These are phyloP conservation scores for Paralvinella palmiformis DNA, from an alignment of 1,140 invertebrate genomes.

Conservation along the genomic window DNA sequence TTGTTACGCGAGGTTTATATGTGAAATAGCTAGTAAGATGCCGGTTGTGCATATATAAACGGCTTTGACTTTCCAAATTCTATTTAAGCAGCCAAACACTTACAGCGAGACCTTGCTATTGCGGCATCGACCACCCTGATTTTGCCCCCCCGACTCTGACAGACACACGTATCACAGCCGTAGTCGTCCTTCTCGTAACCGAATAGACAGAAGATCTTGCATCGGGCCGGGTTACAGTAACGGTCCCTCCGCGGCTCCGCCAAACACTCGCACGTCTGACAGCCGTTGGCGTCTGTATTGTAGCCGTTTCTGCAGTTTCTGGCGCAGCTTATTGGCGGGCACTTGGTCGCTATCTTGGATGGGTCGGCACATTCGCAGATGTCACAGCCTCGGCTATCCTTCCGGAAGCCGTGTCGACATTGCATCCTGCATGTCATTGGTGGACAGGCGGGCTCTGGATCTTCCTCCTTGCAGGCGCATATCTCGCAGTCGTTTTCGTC, in stretches of 20 bases:
- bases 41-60: no score
- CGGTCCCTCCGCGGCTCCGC: not conserved
- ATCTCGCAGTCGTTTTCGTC: constrained; percentile 64
- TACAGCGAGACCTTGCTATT: no score
- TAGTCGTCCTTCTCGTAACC: constrained; percentile 8
- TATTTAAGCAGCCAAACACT: no score
- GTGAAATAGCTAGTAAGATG: no score
- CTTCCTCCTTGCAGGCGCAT: constrained; percentile 61
- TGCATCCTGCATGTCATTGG: constrained; percentile 12
- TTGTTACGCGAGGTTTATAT: no score
- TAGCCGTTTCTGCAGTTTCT: constrained; percentile 5
- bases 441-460: not conserved
- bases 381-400: constrained; percentile 8
- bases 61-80: no score
- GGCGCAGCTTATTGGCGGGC: not conserved
- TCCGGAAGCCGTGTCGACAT: constrained; percentile 9
- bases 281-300: constrained; percentile 8
- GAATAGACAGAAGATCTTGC: constrained; percentile 1
- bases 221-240: constrained; percentile 1
- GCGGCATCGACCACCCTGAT: not conserved
- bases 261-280: constrained; percentile 12
- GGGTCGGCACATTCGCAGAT: constrained; percentile 6
- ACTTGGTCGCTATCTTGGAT: not conserved
- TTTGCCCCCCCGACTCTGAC: not conserved
- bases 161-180: constrained; percentile 14